Conservation (phyloP, 2,797 vertebrate genomes). For the Neopelma chrysocephalum region DNA sequence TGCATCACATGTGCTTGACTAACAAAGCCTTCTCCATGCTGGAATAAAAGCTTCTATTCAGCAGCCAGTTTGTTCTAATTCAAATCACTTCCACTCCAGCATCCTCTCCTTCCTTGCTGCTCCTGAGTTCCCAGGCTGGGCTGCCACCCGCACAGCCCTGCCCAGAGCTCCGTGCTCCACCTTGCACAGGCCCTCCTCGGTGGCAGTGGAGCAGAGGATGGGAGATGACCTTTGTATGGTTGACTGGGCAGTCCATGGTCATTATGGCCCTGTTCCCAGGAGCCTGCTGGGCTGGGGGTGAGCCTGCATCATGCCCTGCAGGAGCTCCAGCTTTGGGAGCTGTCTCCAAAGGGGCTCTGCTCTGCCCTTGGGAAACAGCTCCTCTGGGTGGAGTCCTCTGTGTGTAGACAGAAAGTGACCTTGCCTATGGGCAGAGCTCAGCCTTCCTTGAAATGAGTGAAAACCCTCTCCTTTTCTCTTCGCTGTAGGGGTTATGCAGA, state of each 20-base stretch:
- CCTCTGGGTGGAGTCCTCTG: neutral
- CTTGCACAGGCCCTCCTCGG: neutral
- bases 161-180: constrained; percentile 49
- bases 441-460: neutral
- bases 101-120: constrained; percentile 65
- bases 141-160: constrained; percentile 16
- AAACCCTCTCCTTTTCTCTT: neutral
- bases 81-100: constrained; percentile 78
- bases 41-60: constrained; percentile 84
- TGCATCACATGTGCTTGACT: constrained; percentile 80
- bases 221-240: neutral
- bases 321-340: neutral
- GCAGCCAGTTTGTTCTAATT: constrained; percentile 77
- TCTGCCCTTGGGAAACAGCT: neutral
- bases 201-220: neutral
- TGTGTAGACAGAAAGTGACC: neutral
- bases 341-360: neutral
- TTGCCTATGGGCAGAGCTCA: neutral
- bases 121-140: constrained; percentile 71
- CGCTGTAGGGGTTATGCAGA: accelerated
- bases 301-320: neutral
- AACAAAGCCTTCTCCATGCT: constrained; percentile 81
- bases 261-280: neutral
- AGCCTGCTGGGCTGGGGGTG: neutral
- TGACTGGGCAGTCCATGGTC: neutral